phyloP scores from a whole-genome alignment of 2,113 vertebrate genomes.

The Notarius quadriscutis region DNA sequence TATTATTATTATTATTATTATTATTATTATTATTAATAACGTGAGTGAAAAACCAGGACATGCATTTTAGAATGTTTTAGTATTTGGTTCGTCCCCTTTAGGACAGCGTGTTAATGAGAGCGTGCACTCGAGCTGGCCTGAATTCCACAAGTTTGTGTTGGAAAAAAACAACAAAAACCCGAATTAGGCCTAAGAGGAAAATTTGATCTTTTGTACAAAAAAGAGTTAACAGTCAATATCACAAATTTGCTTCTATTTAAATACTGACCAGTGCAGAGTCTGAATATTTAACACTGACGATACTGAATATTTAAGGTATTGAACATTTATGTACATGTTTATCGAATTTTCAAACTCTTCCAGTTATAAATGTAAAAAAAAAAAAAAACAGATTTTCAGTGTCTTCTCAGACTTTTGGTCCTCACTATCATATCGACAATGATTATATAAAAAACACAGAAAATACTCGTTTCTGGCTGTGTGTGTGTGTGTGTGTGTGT shows the following conservation, averaged over 20 bases:
- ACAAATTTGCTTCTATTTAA: background rate
- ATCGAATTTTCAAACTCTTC: background rate
- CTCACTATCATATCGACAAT: background rate
- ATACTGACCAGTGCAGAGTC: no score
- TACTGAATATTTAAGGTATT: background rate
- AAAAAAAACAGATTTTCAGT: background rate
- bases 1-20: no score
- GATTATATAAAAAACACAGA: background rate
- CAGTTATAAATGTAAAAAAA: background rate
- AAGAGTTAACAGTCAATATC: background rate
- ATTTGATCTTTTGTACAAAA: background rate
- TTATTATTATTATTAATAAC: background rate
- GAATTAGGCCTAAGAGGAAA: background rate
- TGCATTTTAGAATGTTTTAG: background rate
- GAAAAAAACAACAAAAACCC: background rate
- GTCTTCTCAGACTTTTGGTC: background rate
- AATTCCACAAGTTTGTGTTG: background rate
- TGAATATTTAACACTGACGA: background rate
- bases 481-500: background rate
- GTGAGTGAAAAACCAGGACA: background rate
- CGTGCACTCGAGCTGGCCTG: background rate
- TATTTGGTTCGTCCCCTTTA: background rate
- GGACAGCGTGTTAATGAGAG: background rate
- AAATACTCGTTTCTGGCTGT: background rate
- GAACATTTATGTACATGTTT: no score